Conservation (phyloP, 2,797 vertebrate species). For the Hypotaenidia okinawae region DNA sequence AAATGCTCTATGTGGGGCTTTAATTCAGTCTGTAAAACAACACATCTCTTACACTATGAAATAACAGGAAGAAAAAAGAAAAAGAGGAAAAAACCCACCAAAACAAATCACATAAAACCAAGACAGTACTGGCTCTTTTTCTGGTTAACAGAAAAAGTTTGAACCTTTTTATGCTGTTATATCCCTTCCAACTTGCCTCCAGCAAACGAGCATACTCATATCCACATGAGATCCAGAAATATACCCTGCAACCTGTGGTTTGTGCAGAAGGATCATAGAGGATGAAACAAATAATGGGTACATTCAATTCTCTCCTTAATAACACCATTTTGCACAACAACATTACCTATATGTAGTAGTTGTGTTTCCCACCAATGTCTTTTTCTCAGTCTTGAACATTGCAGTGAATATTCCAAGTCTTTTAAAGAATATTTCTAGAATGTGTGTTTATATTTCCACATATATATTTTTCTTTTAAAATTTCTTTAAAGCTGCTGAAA, state of each 20-base stretch:
- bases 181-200: neutral
- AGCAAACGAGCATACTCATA: neutral
- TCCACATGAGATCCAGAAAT: neutral
- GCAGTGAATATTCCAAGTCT: neutral
- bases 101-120: neutral
- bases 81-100: neutral
- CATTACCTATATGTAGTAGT: neutral
- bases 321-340: neutral
- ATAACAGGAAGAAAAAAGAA: neutral
- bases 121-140: neutral
- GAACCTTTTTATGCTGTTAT: neutral
- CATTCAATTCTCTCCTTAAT: neutral
- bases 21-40: neutral
- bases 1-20: rapidly evolving
- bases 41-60: neutral
- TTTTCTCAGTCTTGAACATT: neutral
- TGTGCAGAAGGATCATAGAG: neutral
- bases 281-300: neutral
- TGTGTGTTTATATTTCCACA: neutral
- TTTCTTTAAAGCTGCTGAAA: neutral
- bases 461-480: neutral
- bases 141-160: neutral
- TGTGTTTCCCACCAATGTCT: neutral
- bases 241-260: neutral
- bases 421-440: neutral